phyloP scores from a whole-genome alignment of 2,888 invertebrate genomes.

The Drosophila meridionalis region DNA sequence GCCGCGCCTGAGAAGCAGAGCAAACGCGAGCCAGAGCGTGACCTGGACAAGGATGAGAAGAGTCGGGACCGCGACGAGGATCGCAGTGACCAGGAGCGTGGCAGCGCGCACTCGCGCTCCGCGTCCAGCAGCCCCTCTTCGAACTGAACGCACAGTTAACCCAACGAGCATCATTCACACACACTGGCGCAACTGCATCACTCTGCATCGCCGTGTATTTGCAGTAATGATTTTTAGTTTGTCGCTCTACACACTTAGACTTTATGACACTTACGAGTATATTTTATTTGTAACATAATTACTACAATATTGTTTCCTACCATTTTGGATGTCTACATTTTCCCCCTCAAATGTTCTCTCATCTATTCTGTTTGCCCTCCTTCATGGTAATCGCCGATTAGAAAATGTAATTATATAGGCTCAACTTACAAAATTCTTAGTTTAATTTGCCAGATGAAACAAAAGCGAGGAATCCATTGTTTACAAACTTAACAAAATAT shows the following conservation, averaged over 20 bases:
- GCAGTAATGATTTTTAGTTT: conserved; percentile 63
- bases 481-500: conserved; percentile 63
- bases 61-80: conserved; percentile 74
- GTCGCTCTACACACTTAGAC: conserved; percentile 55
- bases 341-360: conserved; percentile 39
- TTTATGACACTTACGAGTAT: conserved; percentile 48
- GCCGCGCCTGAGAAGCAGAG: conserved; percentile 49
- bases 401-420: conserved; percentile 72
- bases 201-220: conserved; percentile 23
- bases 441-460: conserved; percentile 64
- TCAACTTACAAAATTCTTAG: conserved; percentile 73
- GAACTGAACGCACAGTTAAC: conserved; percentile 83
- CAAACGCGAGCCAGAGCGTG: conserved; percentile 48
- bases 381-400: conserved; percentile 60
- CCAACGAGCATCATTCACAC: conserved; percentile 42
- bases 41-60: conserved; percentile 84
- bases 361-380: conserved; percentile 37
- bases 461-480: conserved; percentile 62
- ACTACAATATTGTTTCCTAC: conserved; percentile 62
- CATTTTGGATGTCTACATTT: conserved; percentile 38
- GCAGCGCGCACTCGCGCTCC: conserved; percentile 91
- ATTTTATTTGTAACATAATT: conserved; percentile 72
- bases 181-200: conserved; percentile 21
- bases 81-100: conserved; percentile 85
- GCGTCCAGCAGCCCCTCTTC: conserved; percentile 93